Conservation (phyloP, 1,140 invertebrate genomes). For the Ceratoteleas bidentatus region DNA sequence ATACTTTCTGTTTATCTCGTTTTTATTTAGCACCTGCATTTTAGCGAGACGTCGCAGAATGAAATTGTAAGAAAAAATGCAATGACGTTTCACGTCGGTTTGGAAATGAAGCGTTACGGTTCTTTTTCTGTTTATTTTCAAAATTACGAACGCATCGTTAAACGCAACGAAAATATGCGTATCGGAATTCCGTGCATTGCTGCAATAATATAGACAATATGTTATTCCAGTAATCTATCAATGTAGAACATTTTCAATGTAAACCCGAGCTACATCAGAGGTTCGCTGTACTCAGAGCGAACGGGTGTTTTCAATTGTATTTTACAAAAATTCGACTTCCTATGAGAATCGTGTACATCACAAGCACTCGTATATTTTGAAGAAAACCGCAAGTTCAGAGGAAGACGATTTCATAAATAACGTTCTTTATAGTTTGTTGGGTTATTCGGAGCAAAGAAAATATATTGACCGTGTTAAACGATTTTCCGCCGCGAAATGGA, state of each 20-base stretch:
- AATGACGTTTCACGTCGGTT: not conserved
- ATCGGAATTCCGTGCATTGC: too few species aligned
- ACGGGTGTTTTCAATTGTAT: not conserved
- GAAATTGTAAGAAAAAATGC: not conserved
- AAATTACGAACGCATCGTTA: too few species aligned
- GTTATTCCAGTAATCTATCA: too few species aligned
- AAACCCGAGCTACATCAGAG: not conserved
- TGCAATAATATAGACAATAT: too few species aligned
- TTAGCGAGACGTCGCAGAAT: not conserved
- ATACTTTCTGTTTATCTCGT: slow-evolving; percentile 21
- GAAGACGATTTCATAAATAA: slow-evolving; percentile 21
- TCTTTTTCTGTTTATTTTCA: too few species aligned
- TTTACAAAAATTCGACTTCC: slow-evolving; percentile 7
- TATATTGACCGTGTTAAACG: too few species aligned
- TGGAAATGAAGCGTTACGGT: too few species aligned
- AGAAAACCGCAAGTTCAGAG: slow-evolving; percentile 4
- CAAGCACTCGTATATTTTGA: slow-evolving; percentile 12
- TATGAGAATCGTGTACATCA: slow-evolving; percentile 5
- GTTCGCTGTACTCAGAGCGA: not conserved
- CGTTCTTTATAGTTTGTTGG: slow-evolving; percentile 16
- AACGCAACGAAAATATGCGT: too few species aligned
- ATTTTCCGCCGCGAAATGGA: too few species aligned
- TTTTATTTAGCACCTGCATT: slow-evolving; percentile 4
- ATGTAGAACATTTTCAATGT: too few species aligned
- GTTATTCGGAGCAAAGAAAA: slow-evolving; percentile 12